Conservation (phyloP, 2,888 invertebrate species). For the Standfussiana lucernea region DNA sequence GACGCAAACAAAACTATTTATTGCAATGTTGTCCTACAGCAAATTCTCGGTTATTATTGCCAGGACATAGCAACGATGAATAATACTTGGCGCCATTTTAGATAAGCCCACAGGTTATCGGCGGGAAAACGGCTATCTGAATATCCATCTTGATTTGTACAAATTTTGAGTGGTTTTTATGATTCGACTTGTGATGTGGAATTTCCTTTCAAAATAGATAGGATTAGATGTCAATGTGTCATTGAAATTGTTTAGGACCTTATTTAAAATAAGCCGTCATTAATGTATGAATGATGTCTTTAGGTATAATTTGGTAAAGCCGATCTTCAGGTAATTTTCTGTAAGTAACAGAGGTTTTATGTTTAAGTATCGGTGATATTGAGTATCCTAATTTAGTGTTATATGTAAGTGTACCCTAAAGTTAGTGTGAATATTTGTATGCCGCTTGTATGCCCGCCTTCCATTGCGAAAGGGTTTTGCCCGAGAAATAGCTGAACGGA, state of each 20-base stretch:
- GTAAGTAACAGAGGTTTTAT: not conserved
- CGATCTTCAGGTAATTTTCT: not conserved
- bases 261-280: not conserved
- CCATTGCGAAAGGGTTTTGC: too few relatives aligned
- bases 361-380: not conserved
- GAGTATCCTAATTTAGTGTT: too few relatives aligned
- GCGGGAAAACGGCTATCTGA: slow-evolving; percentile 43
- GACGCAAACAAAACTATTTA: slow-evolving; percentile 41
- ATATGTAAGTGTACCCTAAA: too few relatives aligned
- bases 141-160: slow-evolving; percentile 41
- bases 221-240: slow-evolving; percentile 18
- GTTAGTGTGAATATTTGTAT: too few relatives aligned
- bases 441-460: not conserved
- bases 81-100: slow-evolving; percentile 51
- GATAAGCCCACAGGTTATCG: slow-evolving; percentile 45
- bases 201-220: slow-evolving; percentile 1
- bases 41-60: slow-evolving; percentile 19
- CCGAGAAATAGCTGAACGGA: too few relatives aligned
- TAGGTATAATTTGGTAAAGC: not conserved
- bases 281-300: not conserved
- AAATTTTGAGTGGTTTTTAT: slow-evolving; percentile 14
- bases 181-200: slow-evolving; percentile 3
- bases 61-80: slow-evolving; percentile 26
- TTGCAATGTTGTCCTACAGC: slow-evolving; percentile 33
- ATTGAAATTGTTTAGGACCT: too few relatives aligned